These are phyloP conservation scores for Osmoderma eremita DNA, from an alignment of 2,888 invertebrate species.

Conservation along the genomic window DNA sequence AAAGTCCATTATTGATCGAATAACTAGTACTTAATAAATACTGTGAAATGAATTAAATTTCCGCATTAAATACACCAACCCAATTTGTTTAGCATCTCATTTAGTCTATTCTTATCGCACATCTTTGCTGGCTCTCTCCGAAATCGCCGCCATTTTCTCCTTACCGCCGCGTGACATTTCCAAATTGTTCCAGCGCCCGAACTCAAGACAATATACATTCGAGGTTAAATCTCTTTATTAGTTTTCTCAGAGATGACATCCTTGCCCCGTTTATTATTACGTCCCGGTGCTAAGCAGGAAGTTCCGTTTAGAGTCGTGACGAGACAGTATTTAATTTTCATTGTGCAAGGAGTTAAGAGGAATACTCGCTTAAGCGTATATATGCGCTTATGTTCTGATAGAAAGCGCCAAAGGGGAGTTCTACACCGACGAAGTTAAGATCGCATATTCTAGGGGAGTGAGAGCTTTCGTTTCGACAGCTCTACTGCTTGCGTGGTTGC, in stretches of 20 bases:
- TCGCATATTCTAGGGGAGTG: too few relatives aligned
- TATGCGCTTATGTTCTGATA: slow-evolving; percentile 12
- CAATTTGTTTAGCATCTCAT: too few relatives aligned
- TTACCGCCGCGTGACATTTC: not conserved
- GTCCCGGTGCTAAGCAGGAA: slow-evolving; percentile 16
- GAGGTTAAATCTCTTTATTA: slow-evolving; percentile 35
- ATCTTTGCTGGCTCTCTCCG: not conserved
- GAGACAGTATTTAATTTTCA: slow-evolving; percentile 32
- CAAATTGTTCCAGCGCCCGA: slow-evolving; percentile 25
- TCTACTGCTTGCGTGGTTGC: not conserved
- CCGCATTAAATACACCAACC: too few relatives aligned
- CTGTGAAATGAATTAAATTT: too few relatives aligned
- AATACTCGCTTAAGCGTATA: not conserved
- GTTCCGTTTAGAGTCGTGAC: slow-evolving; percentile 15
- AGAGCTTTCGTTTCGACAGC: not conserved
- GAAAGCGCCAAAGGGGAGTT: not conserved
- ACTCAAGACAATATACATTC: slow-evolving; percentile 27
- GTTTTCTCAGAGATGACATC: slow-evolving; percentile 34
- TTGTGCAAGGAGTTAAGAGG: slow-evolving; percentile 21
- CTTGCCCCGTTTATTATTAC: slow-evolving; percentile 29
- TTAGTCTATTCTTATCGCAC: not conserved
- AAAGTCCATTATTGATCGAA: too few relatives aligned
- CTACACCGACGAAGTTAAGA: not conserved
- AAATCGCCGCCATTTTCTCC: not conserved
- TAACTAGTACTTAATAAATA: too few relatives aligned